These are phyloP conservation scores for Alauda arvensis DNA, from an alignment of 2,797 vertebrate genomes.

Conservation along the genomic window DNA sequence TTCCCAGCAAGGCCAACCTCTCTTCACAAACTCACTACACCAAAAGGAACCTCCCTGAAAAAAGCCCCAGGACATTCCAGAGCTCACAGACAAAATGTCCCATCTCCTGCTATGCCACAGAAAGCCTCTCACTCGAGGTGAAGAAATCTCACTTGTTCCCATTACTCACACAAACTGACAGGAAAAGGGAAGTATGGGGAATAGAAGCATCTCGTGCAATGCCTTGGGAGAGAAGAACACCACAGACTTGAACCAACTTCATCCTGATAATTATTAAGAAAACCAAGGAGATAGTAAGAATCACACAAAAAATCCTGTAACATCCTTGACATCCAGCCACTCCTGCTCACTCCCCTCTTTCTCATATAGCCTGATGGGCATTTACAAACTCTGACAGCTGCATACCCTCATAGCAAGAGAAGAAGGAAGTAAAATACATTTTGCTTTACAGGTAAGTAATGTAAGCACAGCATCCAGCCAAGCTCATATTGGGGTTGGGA, in stretches of 20 bases:
- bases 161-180: not conserved
- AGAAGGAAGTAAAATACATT: not conserved
- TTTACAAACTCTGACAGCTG: not conserved
- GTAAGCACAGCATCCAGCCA: not conserved
- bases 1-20: not conserved
- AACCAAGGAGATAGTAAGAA: not conserved
- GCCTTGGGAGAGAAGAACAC: not conserved
- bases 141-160: not conserved
- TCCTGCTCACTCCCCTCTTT: not conserved
- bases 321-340: not conserved
- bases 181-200: rapidly evolving
- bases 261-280: not conserved
- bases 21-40: not conserved
- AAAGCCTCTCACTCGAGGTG: not conserved
- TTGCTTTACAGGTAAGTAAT: not conserved
- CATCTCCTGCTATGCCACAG: not conserved
- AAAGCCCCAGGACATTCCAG: rapidly evolving
- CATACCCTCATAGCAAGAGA: not conserved
- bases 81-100: not conserved
- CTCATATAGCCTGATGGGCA: rapidly evolving
- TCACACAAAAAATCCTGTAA: not conserved
- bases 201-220: not conserved
- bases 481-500: rapidly evolving
- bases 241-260: not conserved
- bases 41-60: not conserved